These are phyloP conservation scores for Itoplectis maculator DNA, from an alignment of 2,888 invertebrate species.

Conservation along the genomic window DNA sequence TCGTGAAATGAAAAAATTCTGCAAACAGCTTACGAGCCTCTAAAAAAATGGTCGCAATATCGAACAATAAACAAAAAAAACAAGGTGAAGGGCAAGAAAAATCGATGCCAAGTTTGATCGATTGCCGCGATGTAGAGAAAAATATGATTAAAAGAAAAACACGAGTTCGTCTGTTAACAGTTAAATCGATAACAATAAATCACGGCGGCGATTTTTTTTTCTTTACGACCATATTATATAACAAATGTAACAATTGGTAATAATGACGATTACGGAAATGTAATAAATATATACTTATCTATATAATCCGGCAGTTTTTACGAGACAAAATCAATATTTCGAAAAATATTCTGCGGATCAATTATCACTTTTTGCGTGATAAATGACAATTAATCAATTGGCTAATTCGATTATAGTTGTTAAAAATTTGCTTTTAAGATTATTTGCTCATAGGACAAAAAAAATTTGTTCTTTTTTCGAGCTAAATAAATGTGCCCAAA, in stretches of 20 bases:
- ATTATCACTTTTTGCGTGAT: background rate
- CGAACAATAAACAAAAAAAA: constrained; percentile 8
- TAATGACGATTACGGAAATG: constrained; percentile 48
- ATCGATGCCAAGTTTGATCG: constrained; percentile 16
- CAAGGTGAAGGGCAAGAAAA: constrained; percentile 1
- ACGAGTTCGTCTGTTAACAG: background rate
- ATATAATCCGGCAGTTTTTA: constrained; percentile 11
- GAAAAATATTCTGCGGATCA: background rate
- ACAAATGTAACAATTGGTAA: constrained; percentile 53
- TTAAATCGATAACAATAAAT: constrained; percentile 21
- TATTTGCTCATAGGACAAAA: too few species aligned
- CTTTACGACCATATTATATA: constrained; percentile 38
- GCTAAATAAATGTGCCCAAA: background rate
- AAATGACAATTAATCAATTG: too few species aligned
- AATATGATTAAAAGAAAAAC: background rate
- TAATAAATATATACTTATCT: constrained; percentile 10
- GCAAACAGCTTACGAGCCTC: background rate
- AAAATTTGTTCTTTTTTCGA: background rate
- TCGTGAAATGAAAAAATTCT: constrained; percentile 17
- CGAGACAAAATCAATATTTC: background rate
- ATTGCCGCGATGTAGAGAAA: constrained; percentile 7
- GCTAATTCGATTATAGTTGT: too few species aligned
- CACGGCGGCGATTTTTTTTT: constrained; percentile 32
- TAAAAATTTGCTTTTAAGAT: too few species aligned
- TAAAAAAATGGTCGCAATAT: background rate